Evolutionary conservation across 2,113 vertebrate species (phyloP), one percentile per base, ranked within the genome.

Genomic region (Octodon degus): DNA sequence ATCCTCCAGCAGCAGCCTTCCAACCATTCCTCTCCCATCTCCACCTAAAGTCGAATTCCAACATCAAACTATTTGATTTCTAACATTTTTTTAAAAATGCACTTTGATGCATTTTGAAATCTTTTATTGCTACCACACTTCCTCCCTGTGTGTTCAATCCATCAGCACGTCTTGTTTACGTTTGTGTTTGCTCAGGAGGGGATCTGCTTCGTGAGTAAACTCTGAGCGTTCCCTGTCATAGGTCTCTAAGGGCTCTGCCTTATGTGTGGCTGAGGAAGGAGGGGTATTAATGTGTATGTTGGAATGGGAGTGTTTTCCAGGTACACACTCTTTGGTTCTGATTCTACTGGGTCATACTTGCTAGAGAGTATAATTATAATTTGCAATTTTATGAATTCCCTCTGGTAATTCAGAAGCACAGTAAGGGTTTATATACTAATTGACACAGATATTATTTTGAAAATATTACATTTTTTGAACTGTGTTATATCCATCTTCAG

Each of bases 381-480:
- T 77, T 82, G 30, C 60, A 83, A 68, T 58, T 91, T 53, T 9
- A 70, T n/a, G 89, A 74, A 63, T 74, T 89, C 19, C 24, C 40
- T 96, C 47, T 4, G 19, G 58, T 65, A n/a, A 85, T 80, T 80
- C 72, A 86, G 80, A 86, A 96, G n/a, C n/a, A 65, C 24, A 47
- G 30, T 20, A 85, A 86, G n/a, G 30, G 37, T 94, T 65, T 89
- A 62, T 87, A 68, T 82, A 91, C 25, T 81, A 76, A 76, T 60
- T 25, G 65, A 24, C 65, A 25, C 9, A 6, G 22, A 32, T 24
- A 80, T 65, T 63, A 43, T 72, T 93, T 90, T 60, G 25, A 32
- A 83, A 87, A 9, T 32, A 30, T 76, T 84, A 55, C 53, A 62
- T 27, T 79, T 90, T 34, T 88, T 77, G 65, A 86, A 4, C 63